Base-by-base conservation (phyloP, 1,140 invertebrate species). In the Spodoptera frugiperda region DNA sequence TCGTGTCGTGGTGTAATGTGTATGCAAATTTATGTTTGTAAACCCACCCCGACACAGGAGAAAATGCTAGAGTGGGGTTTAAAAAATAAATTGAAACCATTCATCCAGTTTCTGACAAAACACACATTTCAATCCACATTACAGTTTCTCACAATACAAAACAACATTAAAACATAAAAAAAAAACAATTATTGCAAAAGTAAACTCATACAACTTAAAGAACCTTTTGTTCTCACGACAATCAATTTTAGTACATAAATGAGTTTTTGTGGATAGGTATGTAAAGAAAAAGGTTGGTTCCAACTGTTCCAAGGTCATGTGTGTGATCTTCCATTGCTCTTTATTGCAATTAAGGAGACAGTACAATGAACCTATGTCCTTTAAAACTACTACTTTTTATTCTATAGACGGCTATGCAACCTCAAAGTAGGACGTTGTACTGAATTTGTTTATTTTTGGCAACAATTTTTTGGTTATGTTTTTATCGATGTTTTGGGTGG, bases 281-380 rank as follows among this genome's bases (percentile, higher is more conserved):
- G 68, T 49, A 17, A 44, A 65, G 59, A 75, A 75, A 75, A 75
- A 75, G 72, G 72, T 30, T 53, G n/a, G 10, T 75, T 11, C 76
- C 78, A 87, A 88, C 25, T 25, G 25, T 25, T 53, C 76, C 78
- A 87, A 88, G 85, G 87, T 85, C 82, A 81, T 25, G 65, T 65
- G 74, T 79, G 83, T 82, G 84, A 88, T 87, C 85, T 84, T 79
- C 78, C 81, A 55, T 79, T 81, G 77, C 76, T 82, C 83, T 82
- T 83, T 83, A 76, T 75, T 76, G 72, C 80, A 83, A 79, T 79
- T 75, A 76, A 76, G 76, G 80, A 84, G 82, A 85, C 84, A 84
- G 84, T 83, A 71, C 84, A 71, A 79, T 83, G 86, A 85, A 83
- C 84, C 81, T 68, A 80, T 78, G 84, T 85, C 85, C 85, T 84